Evolutionary conservation across 2,113 vertebrate species (phyloP).

Genomic region (Pachycephala philippinensis): DNA sequence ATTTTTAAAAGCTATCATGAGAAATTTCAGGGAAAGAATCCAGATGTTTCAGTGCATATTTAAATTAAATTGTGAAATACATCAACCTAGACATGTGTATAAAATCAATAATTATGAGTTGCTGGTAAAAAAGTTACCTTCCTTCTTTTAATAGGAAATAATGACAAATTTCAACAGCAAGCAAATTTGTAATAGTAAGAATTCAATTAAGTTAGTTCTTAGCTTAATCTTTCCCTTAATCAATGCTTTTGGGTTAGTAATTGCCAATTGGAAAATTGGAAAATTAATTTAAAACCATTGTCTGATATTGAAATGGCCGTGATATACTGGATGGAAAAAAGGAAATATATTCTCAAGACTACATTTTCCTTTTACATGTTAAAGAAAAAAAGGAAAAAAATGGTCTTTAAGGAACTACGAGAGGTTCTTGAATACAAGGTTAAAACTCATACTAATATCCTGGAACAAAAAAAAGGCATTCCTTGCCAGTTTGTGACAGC

Average conservation of each 20-base stretch:
- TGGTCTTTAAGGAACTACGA: not conserved
- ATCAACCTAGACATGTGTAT: not conserved
- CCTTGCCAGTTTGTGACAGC: conserved; percentile 4
- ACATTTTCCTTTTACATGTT: not conserved
- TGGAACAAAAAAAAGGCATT: not conserved
- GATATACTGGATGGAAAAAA: not conserved
- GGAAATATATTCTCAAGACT: not conserved
- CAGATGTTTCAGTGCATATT: not conserved
- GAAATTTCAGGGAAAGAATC: not conserved
- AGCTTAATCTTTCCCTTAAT: conserved; percentile 17
- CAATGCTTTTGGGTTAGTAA: conserved; percentile 2
- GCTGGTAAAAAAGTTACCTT: not conserved
- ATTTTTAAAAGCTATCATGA: not conserved
- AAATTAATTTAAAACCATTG: conserved; percentile 6
- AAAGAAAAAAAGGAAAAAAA: not conserved
- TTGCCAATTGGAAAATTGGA: conserved; percentile 21
- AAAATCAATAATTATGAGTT: not conserved
- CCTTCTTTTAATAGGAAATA: not conserved
- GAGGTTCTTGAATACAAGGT: not conserved
- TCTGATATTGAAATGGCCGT: not conserved
- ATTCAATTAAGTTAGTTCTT: conserved; percentile 32
- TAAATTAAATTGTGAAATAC: not conserved
- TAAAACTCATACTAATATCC: not conserved
- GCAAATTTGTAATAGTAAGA: not conserved
- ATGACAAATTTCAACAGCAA: not conserved